Percentiles rank a stretch among this genome's conserved stretches.
These are phyloP conservation scores for Gambusia affinis DNA, from an alignment of 2,113 vertebrate genomes.

Conservation along the genomic window DNA sequence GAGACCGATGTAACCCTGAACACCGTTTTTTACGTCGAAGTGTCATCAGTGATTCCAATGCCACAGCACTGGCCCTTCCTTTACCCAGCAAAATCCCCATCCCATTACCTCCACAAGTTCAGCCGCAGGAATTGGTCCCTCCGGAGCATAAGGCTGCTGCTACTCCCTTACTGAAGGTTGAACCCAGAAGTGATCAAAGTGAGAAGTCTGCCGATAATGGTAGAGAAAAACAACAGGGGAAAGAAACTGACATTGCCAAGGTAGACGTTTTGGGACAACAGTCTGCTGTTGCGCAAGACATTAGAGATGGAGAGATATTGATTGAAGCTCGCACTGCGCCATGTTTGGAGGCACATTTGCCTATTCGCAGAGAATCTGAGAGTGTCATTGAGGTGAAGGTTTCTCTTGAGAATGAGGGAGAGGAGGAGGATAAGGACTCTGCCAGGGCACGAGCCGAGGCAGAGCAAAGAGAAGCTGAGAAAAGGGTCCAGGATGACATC, in stretches of 20 bases:
- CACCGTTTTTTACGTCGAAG: conserved; percentile 97
- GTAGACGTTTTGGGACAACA: conserved; percentile 53
- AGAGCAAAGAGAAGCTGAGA: conserved; percentile 81
- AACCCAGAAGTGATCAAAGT: conserved; percentile 32
- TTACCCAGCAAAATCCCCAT: conserved; percentile 85
- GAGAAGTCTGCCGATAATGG: conserved; percentile 37
- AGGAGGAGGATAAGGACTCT: conserved; percentile 73
- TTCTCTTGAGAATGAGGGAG: conserved; percentile 59
- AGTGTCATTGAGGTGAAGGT: conserved; percentile 52
- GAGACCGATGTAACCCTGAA: conserved; percentile 89
- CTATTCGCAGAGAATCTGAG: conserved; percentile 59
- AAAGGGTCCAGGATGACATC: conserved; percentile 86
- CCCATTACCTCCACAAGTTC: conserved; percentile 75
- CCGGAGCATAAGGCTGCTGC: conserved; percentile 35
- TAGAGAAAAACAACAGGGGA: conserved; percentile 19
- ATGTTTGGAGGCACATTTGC: conserved; percentile 52
- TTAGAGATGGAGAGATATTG: conserved; percentile 56
- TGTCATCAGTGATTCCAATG: conserved; percentile 97
- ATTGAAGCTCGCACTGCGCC: conserved; percentile 40
- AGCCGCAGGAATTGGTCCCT: conserved; percentile 40
- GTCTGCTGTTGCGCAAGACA: conserved; percentile 40
- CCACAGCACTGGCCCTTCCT: conserved; percentile 90
- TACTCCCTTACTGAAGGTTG: conserved; percentile 22
- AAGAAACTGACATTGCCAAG: conserved; percentile 49
- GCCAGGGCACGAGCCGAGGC: conserved; percentile 80